Base-by-base conservation (phyloP, 2,113 vertebrate species). In the Mormoops blainvillei region DNA sequence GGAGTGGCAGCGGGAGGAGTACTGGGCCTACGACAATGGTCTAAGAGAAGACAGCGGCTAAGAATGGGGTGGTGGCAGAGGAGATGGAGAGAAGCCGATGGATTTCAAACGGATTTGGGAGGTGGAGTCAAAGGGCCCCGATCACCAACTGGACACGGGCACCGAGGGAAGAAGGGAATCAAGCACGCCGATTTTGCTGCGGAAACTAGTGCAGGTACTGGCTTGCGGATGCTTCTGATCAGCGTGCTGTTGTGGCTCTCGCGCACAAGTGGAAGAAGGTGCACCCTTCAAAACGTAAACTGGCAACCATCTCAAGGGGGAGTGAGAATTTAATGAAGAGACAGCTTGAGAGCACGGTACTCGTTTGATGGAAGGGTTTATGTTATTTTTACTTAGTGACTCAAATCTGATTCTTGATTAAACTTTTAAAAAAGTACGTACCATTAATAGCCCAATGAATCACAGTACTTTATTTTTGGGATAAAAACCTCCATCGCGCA, bases 301-400 rank as follows among this genome's bases (percentile, higher is more conserved):
- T 91, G 58, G 48, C 36, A 26, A 26, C 38, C 50, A 61, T 58
- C 70, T 71, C 22, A 91, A 73, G 61, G 45, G 43, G 36, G 50
- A 68, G 54, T 38, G 26, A 83, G 76, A 82, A 48, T 48, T 65
- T 61, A 33, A 71, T 14, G 61, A 65, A 70, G 77, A 50, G 45
- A 77, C 15, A 41, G 38, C 82, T 94, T 6, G 14, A 67, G 26
- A 41, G 20, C 16, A 67, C 22, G 45, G n/a, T 31, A 31, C 15
- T 12, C 77, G 50, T 36, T 71, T 31, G 28, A 74, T 52, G 20
- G 56, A 94, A 52, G 5, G 24, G 48, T 18, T 52, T 43, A 45
- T 38, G 48, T 67, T 87, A 67, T 10, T 94, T 92, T 83, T 68
- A 78, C 43, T 65, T 41, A 78, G 54, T 84, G 67, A 92, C 63